Evolutionary conservation across 2,113 vertebrate genomes (phyloP), one percentile per base, ranked within the genome.

Genomic region (Serilophus lunatus): DNA sequence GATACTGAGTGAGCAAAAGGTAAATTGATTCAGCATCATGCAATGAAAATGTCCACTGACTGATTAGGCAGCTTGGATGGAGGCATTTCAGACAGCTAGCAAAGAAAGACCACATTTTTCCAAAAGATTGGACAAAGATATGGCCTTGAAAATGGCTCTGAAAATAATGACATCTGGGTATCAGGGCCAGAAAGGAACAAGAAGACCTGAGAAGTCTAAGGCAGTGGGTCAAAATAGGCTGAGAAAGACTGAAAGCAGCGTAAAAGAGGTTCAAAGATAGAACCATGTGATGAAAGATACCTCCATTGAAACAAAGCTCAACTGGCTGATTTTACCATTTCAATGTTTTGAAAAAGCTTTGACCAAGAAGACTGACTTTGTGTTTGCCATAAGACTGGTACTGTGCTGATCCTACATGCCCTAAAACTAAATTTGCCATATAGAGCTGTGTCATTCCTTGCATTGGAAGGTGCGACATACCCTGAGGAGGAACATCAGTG

Each of bases 141-240:
- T 1, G 3, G 33, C 44, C 45, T 49, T 77, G 17, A 65, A n/a
- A 0, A 0, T 33, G n/a, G 3, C 33, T 70, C 45, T 82, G 66
- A 69, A 92, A 69, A 72, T 40, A n/a, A 28, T 57, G 40, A 72
- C 15, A 19, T 18, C 13, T 88, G 23, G 4, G 15, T 59, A 74
- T 16, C 18, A 82, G 31, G 29, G 8, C 6, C 35, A 28, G 25
- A 91, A 83, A 57, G 9, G 19, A 75, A 6, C 2, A 64, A 51
- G 35, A 51, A 35, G n/a, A 72, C 26, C 22, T 69, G 63, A 92
- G 31, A 79, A 54, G 15, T 69, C 9, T 10, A 80, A 69, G 14
- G 13, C 16, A 12, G 6, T 51, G 13, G 4, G 13, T 54, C 40
- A 35, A 36, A 44, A 49, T 18, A 71, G 22, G 14, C 44, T 90